Evolutionary conservation across 2,888 invertebrate species (phyloP).

Genomic region (Resseliella maxima): DNA sequence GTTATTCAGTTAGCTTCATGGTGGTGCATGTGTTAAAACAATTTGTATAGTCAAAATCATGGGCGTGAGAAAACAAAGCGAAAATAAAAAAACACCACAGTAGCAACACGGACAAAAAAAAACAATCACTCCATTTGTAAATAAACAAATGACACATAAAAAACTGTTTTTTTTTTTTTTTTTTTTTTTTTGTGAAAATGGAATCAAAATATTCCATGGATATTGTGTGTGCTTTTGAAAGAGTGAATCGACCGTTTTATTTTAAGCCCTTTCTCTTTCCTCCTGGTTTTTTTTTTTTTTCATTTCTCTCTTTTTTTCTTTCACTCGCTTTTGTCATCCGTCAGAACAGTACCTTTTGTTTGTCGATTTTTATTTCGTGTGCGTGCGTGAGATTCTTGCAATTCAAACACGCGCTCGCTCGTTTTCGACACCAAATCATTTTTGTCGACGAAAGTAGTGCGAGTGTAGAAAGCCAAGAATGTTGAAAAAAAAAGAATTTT

Average conservation of each 20-base stretch:
- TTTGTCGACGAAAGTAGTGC: neutral
- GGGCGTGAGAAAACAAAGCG: neutral
- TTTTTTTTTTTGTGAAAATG: slow-evolving; percentile 1
- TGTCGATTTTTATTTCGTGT: neutral
- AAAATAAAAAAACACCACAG: neutral
- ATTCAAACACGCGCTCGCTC: neutral
- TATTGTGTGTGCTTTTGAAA: neutral
- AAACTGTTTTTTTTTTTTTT: too few relatives aligned
- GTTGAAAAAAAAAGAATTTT: neutral
- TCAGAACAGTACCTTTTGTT: neutral
- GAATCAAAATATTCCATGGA: neutral
- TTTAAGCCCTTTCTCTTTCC: neutral
- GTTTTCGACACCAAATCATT: neutral
- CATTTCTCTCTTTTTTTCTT: too few relatives aligned
- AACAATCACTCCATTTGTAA: slow-evolving; percentile 44
- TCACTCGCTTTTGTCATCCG: neutral
- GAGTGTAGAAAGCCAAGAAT: neutral
- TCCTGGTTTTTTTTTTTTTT: too few relatives aligned
- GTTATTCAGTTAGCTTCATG: neutral
- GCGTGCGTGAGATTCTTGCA: neutral
- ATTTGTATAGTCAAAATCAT: slow-evolving; percentile 8
- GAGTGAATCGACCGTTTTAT: neutral
- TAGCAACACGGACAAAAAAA: neutral
- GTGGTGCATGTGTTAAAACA: slow-evolving; percentile 41
- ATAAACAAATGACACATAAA: slow-evolving; percentile 51